Conservation (phyloP, 2,797 vertebrate genomes). For the Nannoperca australis region DNA sequence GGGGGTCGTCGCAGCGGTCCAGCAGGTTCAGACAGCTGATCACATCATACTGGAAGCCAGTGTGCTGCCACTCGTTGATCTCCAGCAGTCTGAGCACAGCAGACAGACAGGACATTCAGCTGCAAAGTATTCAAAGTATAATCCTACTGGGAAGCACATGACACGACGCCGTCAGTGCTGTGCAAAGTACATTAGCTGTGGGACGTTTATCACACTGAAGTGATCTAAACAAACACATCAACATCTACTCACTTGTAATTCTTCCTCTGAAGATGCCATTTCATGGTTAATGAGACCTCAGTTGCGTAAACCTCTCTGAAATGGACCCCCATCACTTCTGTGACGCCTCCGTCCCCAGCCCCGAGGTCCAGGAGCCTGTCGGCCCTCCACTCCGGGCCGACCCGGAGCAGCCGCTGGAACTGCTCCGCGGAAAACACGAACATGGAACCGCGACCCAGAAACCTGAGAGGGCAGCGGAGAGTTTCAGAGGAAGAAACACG, state of each 20-base stretch:
- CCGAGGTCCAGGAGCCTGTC: slow-evolving; percentile 94
- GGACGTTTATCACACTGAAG: too few species aligned
- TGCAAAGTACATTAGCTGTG: neutral
- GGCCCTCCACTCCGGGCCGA: slow-evolving; percentile 92
- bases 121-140: neutral
- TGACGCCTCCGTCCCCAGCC: slow-evolving; percentile 96
- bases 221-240: neutral
- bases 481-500: neutral
- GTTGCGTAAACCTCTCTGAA: slow-evolving; percentile 95
- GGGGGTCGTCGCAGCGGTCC: slow-evolving; percentile 95
- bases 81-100: slow-evolving; percentile 70
- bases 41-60: slow-evolving; percentile 93
- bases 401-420: slow-evolving; percentile 91
- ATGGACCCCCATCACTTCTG: slow-evolving; percentile 93
- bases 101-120: neutral
- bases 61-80: slow-evolving; percentile 94
- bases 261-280: slow-evolving; percentile 96
- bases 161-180: too few species aligned
- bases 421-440: slow-evolving; percentile 97
- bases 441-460: slow-evolving; percentile 97
- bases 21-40: slow-evolving; percentile 98
- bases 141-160: neutral
- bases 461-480: slow-evolving; percentile 78
- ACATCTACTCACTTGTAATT: slow-evolving; percentile 90
- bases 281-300: slow-evolving; percentile 96